These are phyloP conservation scores for Platycheirus rosarum DNA, from an alignment of 2,888 invertebrate genomes.

Conservation along the genomic window DNA sequence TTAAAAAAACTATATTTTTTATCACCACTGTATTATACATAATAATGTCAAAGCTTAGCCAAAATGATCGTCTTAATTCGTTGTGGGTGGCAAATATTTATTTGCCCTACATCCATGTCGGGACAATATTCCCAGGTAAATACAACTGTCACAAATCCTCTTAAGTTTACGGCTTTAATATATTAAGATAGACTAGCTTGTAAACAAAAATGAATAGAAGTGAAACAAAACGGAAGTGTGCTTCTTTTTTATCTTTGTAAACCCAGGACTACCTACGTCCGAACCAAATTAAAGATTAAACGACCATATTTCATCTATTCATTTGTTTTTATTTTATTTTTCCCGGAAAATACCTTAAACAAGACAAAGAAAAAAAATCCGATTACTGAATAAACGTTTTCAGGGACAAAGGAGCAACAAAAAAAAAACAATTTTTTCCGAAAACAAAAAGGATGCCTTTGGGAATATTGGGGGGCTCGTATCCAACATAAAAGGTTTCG, in stretches of 20 bases:
- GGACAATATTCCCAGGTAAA: not conserved
- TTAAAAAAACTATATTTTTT: too few species aligned
- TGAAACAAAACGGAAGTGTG: not conserved
- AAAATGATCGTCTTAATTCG: not conserved
- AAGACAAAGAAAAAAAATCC: constrained; percentile 24
- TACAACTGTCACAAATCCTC: constrained; percentile 20
- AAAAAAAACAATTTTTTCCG: not conserved
- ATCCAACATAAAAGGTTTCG: constrained; percentile 31
- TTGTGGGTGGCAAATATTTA: not conserved
- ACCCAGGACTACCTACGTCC: not conserved
- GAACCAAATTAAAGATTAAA: constrained; percentile 43
- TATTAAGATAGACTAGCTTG: not conserved
- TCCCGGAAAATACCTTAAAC: not conserved
- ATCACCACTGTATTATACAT: not conserved
- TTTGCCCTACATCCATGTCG: not conserved
- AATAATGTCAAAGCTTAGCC: not conserved
- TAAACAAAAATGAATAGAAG: constrained; percentile 13
- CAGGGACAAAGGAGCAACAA: not conserved
- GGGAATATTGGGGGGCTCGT: constrained; percentile 43
- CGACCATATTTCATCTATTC: constrained; percentile 40
- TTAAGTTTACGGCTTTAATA: constrained; percentile 21
- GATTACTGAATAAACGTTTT: constrained; percentile 42
- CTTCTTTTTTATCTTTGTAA: not conserved
- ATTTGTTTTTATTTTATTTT: constrained; percentile 22
- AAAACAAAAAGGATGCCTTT: constrained; percentile 42